phyloP scores from a whole-genome alignment of 1,140 invertebrate species.

The Drosophila kohkoa region DNA sequence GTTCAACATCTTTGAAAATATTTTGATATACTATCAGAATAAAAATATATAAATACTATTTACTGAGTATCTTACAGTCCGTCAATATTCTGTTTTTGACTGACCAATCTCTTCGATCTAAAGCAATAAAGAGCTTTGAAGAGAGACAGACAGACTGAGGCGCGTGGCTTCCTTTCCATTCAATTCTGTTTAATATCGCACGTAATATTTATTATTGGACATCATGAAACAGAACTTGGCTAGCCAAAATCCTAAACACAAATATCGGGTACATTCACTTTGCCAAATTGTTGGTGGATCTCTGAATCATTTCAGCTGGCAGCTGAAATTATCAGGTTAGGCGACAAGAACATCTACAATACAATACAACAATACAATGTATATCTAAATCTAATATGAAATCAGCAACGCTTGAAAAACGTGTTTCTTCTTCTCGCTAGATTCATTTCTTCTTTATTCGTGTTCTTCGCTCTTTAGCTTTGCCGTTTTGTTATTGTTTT shows the following conservation, averaged over 20 bases:
- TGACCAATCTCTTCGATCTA: background rate
- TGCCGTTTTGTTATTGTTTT: no score
- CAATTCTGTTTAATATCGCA: background rate
- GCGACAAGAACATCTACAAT: conserved; percentile 57
- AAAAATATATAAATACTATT: no score
- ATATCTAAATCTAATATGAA: conserved; percentile 68
- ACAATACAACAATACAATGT: conserved; percentile 23
- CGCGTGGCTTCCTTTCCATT: conserved; percentile 23
- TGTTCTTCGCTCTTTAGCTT: background rate
- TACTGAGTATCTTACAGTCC: no score
- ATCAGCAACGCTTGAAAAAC: conserved; percentile 66
- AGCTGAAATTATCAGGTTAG: conserved; percentile 55
- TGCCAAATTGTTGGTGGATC: conserved; percentile 40
- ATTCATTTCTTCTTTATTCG: conserved; percentile 25
- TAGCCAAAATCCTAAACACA: conserved; percentile 13
- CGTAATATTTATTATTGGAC: conserved; percentile 39
- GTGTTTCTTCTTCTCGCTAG: conserved; percentile 54
- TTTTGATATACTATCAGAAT: no score
- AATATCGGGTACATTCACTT: conserved; percentile 64
- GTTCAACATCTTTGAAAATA: no score
- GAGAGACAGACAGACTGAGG: background rate
- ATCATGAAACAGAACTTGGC: conserved; percentile 36
- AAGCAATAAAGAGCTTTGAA: background rate
- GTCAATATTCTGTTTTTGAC: no score
- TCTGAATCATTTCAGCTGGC: conserved; percentile 60